A percentile compares a stretch with the other conserved stretches of the same genome.
phyloP scores from a whole-genome alignment of 1,140 invertebrate species.

The Drosophila obscura region DNA sequence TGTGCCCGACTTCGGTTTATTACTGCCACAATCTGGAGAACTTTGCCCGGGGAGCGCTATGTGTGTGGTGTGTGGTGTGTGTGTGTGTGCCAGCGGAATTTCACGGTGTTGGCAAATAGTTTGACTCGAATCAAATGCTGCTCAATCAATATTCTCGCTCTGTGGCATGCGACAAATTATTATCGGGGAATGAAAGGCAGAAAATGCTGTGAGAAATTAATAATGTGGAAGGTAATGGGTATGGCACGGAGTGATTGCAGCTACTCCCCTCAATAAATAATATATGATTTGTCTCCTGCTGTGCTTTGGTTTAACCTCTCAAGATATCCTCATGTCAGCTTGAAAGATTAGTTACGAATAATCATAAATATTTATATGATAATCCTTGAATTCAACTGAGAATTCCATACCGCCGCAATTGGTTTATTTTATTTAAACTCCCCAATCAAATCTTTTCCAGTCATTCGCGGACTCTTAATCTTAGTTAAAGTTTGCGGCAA shows the following conservation, averaged over 20 bases:
- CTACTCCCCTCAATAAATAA: no score
- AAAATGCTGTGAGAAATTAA: no score
- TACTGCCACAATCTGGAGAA: constrained; percentile 50
- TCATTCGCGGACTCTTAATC: constrained; percentile 49
- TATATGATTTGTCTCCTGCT: no score
- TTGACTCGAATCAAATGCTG: constrained; percentile 57
- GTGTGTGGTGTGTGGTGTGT: constrained; percentile 11
- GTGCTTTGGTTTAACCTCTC: no score
- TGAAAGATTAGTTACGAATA: background rate
- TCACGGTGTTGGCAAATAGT: constrained; percentile 61
- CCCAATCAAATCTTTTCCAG: constrained; percentile 18
- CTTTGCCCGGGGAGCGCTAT: constrained; percentile 20
- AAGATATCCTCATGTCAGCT: background rate
- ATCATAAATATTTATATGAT: no score
- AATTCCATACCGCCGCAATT: no score
- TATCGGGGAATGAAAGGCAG: constrained; percentile 15
- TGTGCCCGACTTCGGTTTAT: constrained; percentile 28
- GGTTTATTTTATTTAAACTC: no score
- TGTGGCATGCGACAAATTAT: constrained; percentile 32
- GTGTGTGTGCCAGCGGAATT: constrained; percentile 46
- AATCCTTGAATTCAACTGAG: no score
- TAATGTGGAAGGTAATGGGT: no score
- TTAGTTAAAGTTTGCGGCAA: constrained; percentile 26
- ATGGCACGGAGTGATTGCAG: no score
- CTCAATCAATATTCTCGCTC: constrained; percentile 59